Base-by-base conservation (phyloP, 2,113 vertebrate genomes). In the Beaufortia kweichowensis region DNA sequence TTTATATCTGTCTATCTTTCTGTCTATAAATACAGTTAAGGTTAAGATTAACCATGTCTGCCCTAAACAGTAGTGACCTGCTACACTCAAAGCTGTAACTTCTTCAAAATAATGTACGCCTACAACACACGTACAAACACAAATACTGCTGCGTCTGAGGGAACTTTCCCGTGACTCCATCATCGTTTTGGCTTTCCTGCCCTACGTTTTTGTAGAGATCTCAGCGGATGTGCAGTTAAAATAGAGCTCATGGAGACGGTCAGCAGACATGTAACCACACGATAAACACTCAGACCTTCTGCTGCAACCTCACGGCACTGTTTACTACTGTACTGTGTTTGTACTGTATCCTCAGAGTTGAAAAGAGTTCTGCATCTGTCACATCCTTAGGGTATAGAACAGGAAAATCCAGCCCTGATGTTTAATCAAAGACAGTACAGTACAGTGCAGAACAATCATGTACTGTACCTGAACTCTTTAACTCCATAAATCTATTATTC, bases 141-240 rank as follows among this genome's bases (percentile, higher is more conserved):
- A 83, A 82, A 88, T 89, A 86, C 31, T 84, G 88, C 88, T 84
- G 82, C 1, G 84, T 89, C 70, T 79, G 84, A 83, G 88, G 85
- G 85, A 89, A 85, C 78, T 89, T 90, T 88, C 86, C 85, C 55
- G 76, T 71, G 74, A 84, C 82, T 87, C 75, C 72, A 81, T 85
- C 81, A 83, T 86, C 79, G 81, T 81, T 81, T 80, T 77, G 83
- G 74, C 69, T 87, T 90, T 89, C 86, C 84, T 87, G 83, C 70
- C 46, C 63, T 23, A 70, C 72, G 73, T 68, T 75, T 62, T 39
- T 17, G 26, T 15, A 31, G 65, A 83, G 82, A 78, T 74, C 84
- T 79, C 79, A 66, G 67, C 43, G 80, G 80, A 85, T 84, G 77
- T 77, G 83, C 81, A 31, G 89, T 91, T 88, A 91, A 91, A 91